phyloP scores from a whole-genome alignment of 2,888 invertebrate species.

The Aleiodes leptofemur region DNA sequence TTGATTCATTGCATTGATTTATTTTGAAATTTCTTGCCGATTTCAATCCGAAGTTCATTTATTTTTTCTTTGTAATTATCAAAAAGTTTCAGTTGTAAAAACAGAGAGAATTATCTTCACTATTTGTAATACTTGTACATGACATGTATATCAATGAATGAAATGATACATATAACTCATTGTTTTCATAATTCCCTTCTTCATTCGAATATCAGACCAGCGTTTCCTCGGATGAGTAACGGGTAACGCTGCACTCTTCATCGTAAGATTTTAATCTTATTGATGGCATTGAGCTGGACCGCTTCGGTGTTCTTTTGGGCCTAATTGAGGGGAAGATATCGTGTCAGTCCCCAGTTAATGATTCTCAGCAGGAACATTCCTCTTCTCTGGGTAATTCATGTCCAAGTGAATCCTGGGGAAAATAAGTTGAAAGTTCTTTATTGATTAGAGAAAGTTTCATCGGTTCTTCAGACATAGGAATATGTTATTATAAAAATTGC shows the following conservation, averaged over 20 bases:
- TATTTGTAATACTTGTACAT: slow-evolving; percentile 8
- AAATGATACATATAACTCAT: not conserved
- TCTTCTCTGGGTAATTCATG: slow-evolving; percentile 68
- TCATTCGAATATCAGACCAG: slow-evolving; percentile 59
- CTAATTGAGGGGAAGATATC: slow-evolving; percentile 44
- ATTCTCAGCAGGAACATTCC: slow-evolving; percentile 72
- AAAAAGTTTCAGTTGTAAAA: not conserved
- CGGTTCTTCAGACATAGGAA: no score
- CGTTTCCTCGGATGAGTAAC: slow-evolving; percentile 66
- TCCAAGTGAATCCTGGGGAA: slow-evolving; percentile 63
- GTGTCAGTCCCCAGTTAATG: slow-evolving; percentile 66
- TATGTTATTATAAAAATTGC: no score
- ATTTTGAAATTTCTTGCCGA: not conserved
- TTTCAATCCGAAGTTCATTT: not conserved
- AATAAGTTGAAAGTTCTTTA: not conserved
- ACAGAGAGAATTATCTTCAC: not conserved
- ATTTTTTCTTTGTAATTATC: not conserved
- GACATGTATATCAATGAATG: no score
- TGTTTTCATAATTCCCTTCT: not conserved
- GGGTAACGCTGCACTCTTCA: slow-evolving; percentile 47
- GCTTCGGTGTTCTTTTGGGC: slow-evolving; percentile 49
- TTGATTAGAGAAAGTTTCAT: no score
- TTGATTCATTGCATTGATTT: not conserved
- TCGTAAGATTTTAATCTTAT: slow-evolving; percentile 52
- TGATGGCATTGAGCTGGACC: slow-evolving; percentile 64